Conservation (phyloP, 2,113 vertebrate species). For the Fregetta grallaria region DNA sequence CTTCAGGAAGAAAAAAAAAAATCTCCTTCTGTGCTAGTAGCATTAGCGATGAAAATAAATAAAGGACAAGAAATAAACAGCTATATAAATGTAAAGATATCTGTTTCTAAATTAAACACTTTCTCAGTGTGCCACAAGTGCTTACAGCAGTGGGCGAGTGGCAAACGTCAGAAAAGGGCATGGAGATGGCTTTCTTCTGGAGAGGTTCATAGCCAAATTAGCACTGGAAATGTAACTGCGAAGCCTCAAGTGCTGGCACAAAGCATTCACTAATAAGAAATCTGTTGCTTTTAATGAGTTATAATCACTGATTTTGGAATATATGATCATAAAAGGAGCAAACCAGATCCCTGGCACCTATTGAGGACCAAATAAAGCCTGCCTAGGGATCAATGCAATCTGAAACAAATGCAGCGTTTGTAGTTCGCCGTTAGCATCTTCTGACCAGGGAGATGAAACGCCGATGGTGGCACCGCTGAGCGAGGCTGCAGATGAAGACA, state of each 20-base stretch:
- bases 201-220: neutral
- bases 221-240: neutral
- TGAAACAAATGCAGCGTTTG: neutral
- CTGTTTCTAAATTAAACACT: neutral
- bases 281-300: conserved; percentile 19
- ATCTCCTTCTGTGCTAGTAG: neutral
- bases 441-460: neutral
- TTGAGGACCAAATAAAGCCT: neutral
- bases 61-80: neutral
- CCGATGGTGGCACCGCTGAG: neutral
- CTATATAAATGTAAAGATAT: neutral
- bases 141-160: accelerated
- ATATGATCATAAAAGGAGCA: neutral
- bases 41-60: neutral
- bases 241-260: neutral
- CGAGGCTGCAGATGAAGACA: neutral
- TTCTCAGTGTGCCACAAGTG: neutral
- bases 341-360: neutral
- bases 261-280: neutral
- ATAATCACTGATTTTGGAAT: conserved; percentile 21
- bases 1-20: neutral
- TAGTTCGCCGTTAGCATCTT: neutral
- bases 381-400: neutral
- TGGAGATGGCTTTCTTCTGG: neutral
- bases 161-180: neutral